Base-by-base conservation (phyloP, 1,140 invertebrate species). In the Pseudoatta argentina region DNA sequence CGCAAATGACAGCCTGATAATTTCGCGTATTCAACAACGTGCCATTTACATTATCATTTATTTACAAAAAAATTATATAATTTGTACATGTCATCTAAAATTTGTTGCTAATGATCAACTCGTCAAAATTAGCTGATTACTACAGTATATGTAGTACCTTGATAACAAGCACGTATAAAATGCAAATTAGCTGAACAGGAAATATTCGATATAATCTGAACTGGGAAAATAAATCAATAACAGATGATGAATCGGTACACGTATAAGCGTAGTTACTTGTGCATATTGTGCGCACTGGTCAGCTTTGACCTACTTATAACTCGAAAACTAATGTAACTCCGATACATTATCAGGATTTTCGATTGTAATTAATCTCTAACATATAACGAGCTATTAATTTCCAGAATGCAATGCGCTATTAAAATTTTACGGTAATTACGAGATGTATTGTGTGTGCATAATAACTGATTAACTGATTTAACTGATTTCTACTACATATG, bases 191-290 rank as follows among this genome's bases (percentile, higher is more conserved):
- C 64, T 44, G 34, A 44, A n/a, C n/a, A 44, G 10, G 34, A 44
- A 67, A 44, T 44, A 67, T 67, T 21, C n/a, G n/a, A 67, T 67
- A 44, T 21, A 44, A 44, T 66, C 64, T 21, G n/a, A 67, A 44
- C 10, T 67, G 34, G 21, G 64, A 67, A 44, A 67, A 67, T 67
- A 67, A 67, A 67, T 67, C 64, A 21, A 67, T 67, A 67, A 44
- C n/a, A 67, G n/a, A 67, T 67, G 34, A 67, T 6, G 14, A n/a
- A 44, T 67, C 8, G 64, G 18, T 66, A 66, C 3, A n/a, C 64
- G 10, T 67, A n/a, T 44, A 67, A 67, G 4, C 34, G 64, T 8
- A 67, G 1, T 67, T 39, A 30, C 59, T 55, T 21, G 30, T 44
- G 10, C n/a, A n/a, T 67, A 67, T 67, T 67, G n/a, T 44, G 16